Base-by-base conservation (phyloP, 2,888 invertebrate species). In the Merodon equestris region DNA sequence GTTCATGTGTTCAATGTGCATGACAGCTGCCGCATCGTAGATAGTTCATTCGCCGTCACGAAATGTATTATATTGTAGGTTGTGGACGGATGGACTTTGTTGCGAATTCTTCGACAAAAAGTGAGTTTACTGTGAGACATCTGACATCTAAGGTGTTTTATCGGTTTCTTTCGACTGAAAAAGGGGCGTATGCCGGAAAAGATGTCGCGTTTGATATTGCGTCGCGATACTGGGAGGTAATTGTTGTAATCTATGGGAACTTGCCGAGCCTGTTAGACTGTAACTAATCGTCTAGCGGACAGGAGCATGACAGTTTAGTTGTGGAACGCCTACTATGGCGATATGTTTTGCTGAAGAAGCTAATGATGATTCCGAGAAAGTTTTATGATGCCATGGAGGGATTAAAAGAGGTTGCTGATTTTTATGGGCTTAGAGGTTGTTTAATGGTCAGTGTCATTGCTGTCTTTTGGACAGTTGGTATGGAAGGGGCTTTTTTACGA, bases 81-180 rank as follows among this genome's bases (percentile, higher is more conserved):
- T 27, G 27, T 7, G 27, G 7, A 27, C 27, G 7, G 27, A 7
- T 2, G 27, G 27, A 27, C 27, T 27, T 4, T 27, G 27, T 27
- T 27, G 27, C 72, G 67, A 63, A 72, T 58, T 72, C 63, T 67
- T 71, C 10, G 36, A 67, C 47, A 53, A 57, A 66, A 77, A 66
- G 71, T 72, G 61, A 71, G 61, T 61, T 67, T 7, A 27, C 7
- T 27, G 27, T 27, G 27, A n/a, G 27, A 63, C 61, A 72, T 19
- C 45, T 58, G 71, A 76, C 70, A 66, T 48, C 42, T 34, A 42
- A 50, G 17, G 45, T 66, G 19, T 50, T 19, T 76, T 54, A 60
- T 60, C 36, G n/a, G 36, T 57, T 51, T 57, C 68, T 45, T 54
- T 27, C 10, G 17, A 9, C 48, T 12, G 19, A 10, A 27, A 10